Evolutionary conservation across 2,797 vertebrate genomes (phyloP).

Genomic region (Macrochelys suwanniensis): DNA sequence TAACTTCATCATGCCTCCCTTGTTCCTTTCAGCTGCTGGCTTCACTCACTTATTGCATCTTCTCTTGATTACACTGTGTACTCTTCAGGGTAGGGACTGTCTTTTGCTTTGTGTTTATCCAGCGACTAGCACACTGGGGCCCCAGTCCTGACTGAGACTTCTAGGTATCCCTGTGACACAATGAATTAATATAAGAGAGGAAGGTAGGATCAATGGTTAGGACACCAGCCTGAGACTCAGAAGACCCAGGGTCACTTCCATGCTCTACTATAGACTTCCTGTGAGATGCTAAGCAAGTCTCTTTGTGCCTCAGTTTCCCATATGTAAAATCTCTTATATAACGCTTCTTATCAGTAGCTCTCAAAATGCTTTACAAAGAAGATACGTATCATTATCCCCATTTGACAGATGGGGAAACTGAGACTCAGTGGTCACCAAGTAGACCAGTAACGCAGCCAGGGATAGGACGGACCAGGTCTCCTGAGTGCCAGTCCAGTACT

Average conservation of each 20-base stretch:
- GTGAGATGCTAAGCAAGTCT: not conserved
- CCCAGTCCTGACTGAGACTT: not conserved
- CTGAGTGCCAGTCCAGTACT: not conserved
- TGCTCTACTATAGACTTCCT: not conserved
- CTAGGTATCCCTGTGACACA: not conserved
- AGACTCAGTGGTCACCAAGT: not conserved
- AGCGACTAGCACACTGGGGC: not conserved
- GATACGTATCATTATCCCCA: too few species aligned
- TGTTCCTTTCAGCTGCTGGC: conserved; percentile 5
- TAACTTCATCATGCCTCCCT: not conserved
- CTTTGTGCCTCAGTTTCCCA: too few species aligned
- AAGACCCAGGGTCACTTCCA: not conserved
- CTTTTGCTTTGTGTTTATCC: not conserved
- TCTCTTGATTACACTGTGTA: not conserved
- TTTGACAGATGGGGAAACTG: too few species aligned
- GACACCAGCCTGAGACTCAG: not conserved
- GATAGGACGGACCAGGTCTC: not conserved
- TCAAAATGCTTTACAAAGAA: too few species aligned
- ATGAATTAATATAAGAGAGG: not conserved
- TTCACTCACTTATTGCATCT: not conserved
- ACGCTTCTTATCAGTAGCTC: too few species aligned
- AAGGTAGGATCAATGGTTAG: not conserved
- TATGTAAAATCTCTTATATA: too few species aligned
- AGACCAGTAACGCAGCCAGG: not conserved
- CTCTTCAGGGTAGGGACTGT: not conserved